Conservation (phyloP, 2,888 invertebrate species). For the Macaria liturata region DNA sequence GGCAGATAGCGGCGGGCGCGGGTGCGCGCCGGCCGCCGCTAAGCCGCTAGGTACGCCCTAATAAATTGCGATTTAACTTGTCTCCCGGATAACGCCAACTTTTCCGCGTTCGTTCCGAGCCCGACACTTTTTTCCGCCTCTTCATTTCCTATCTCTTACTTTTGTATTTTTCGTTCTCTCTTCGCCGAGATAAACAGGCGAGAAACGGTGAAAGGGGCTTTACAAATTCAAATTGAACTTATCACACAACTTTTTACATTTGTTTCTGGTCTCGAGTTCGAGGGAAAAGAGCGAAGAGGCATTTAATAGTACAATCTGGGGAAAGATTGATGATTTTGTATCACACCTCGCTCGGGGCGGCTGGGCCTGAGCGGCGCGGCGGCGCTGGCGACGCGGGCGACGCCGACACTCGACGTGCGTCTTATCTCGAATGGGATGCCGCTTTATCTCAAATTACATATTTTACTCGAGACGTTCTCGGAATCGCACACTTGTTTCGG, state of each 20-base stretch:
- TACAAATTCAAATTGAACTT: conserved; percentile 84
- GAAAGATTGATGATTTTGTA: conserved; percentile 83
- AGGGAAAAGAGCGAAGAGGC: conserved; percentile 81
- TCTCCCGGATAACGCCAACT: conserved; percentile 82
- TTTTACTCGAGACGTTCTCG: conserved; percentile 76
- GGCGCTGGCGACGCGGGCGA: conserved; percentile 50
- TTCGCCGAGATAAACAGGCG: conserved; percentile 82
- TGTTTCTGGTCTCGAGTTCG: conserved; percentile 82
- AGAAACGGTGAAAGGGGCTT: conserved; percentile 83
- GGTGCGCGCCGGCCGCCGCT: conserved; percentile 50
- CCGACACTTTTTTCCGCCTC: conserved; percentile 83
- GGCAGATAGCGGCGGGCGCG: conserved; percentile 33
- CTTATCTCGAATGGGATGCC: conserved; percentile 82
- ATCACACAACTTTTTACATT: conserved; percentile 84
- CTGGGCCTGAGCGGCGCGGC: conserved; percentile 74
- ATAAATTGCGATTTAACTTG: conserved; percentile 84
- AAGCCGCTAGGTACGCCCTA: conserved; percentile 78
- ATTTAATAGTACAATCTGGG: conserved; percentile 83
- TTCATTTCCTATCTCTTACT: conserved; percentile 84
- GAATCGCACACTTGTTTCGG: conserved; percentile 63
- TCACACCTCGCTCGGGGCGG: conserved; percentile 83
- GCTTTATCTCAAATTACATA: conserved; percentile 83
- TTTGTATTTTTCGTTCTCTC: conserved; percentile 82
- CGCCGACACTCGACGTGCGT: conserved; percentile 77
- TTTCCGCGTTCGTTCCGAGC: conserved; percentile 80